Base-by-base conservation (phyloP, 2,797 vertebrate genomes). In the Enteromius radiatus region DNA sequence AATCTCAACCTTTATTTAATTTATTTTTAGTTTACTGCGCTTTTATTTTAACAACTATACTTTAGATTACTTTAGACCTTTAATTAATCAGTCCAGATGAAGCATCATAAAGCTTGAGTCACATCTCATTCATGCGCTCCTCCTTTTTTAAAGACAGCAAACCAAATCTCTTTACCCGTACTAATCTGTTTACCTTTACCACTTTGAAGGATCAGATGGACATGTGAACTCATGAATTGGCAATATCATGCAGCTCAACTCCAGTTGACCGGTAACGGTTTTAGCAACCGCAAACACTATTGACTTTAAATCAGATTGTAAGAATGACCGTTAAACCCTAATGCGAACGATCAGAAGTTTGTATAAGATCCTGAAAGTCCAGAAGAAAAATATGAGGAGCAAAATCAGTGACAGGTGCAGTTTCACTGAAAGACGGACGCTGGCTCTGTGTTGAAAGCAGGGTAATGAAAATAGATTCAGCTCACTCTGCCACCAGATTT, bases 401-500 rank as follows among this genome's bases (percentile, higher is more conserved):
- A 68, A 56, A 19, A 69, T 17, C 36, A 70, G 17, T 15, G 80
- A 26, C 59, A 41, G 61, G 15, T 64, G 7, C 10, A 7, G 33
- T 71, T 70, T 59, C 70, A 15, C 36, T 56, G n/a, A 41, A 26
- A 63, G 54, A 63, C 8, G 14, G 56, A 49, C 43, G 12, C 11
- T 14, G 17, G 43, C 59, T 11, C 78, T 45, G n/a, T 1, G 28
- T 52, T 54, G 71, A 87, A 85, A 89, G 89, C 80, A n/a, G 84
- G 85, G 86, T 85, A 85, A 84, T 83, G 87, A 82, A 82, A 90
- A 92, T 89, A 88, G 85, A 89, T 92, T 89, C 84, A 84, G 78
- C 85, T 83, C 76, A 80, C 89, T 89, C 82, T 89, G 88, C 84
- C 86, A 85, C 83, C 76, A 87, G 90, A 92, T 92, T 91, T 91